Percentiles rank a stretch among this genome's conserved stretches.
Conservation (phyloP, 2,113 vertebrate genomes). For the Phylloscopus trochilus region DNA sequence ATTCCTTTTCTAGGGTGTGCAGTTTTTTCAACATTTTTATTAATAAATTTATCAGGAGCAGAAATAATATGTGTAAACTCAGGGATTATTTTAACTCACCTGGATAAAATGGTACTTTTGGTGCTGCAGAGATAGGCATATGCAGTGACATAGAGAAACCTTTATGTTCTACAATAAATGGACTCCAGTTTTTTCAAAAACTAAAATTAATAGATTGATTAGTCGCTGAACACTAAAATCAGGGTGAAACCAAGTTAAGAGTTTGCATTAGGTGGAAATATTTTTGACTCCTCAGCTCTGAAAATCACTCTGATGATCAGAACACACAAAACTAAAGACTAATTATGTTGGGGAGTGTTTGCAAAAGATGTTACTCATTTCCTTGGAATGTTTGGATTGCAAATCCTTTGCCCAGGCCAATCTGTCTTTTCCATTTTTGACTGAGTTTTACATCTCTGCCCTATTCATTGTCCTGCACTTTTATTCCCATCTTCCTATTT, state of each 20-base stretch:
- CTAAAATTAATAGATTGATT: background rate
- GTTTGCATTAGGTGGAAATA: background rate
- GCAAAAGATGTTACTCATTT: background rate
- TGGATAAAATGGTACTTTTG: background rate
- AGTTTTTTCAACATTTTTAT: background rate
- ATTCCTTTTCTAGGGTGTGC: background rate
- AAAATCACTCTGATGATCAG: background rate
- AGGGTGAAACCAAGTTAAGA: background rate
- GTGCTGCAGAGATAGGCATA: background rate
- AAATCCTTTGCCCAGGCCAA: background rate
- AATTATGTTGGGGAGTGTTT: background rate
- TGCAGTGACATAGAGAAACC: accelerated
- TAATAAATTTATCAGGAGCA: background rate
- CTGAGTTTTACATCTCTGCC: background rate
- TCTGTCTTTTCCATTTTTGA: background rate
- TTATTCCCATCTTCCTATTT: background rate
- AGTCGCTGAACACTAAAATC: background rate
- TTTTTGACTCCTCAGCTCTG: background rate
- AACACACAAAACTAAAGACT: background rate
- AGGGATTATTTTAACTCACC: background rate
- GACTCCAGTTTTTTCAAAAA: background rate
- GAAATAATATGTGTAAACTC: background rate
- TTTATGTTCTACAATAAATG: background rate
- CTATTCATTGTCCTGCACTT: background rate
- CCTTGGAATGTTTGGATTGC: background rate